Conservation (phyloP, 2,113 vertebrate species). For the Eolophus roseicapilla region DNA sequence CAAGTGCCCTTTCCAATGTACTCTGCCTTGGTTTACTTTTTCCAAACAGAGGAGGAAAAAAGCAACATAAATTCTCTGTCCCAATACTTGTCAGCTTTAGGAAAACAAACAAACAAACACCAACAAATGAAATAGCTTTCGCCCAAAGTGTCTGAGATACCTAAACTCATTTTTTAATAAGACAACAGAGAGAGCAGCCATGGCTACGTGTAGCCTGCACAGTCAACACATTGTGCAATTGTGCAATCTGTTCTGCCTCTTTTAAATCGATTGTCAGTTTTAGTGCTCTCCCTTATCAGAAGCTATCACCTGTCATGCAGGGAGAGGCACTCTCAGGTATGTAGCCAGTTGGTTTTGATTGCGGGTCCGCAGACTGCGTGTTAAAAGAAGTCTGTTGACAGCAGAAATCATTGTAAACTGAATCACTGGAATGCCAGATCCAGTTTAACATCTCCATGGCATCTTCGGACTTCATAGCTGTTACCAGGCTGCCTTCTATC, state of each 20-base stretch:
- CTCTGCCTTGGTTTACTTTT: background rate
- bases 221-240: background rate
- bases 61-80: background rate
- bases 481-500: background rate
- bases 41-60: background rate
- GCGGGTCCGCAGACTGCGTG: rapidly evolving
- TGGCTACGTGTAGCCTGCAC: background rate
- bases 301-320: background rate
- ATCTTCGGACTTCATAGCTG: background rate
- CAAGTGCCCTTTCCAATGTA: background rate
- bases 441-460: background rate
- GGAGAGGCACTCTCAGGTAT: background rate
- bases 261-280: background rate
- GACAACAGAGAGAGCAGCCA: background rate
- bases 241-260: background rate
- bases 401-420: background rate
- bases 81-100: background rate
- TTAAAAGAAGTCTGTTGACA: background rate
- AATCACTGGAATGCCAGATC: background rate
- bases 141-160: background rate
- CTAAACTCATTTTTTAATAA: background rate
- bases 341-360: background rate
- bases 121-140: background rate
- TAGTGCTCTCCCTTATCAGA: background rate
- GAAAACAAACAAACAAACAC: background rate